Conservation (phyloP, 2,888 invertebrate species). For the Odontocerum albicorne region DNA sequence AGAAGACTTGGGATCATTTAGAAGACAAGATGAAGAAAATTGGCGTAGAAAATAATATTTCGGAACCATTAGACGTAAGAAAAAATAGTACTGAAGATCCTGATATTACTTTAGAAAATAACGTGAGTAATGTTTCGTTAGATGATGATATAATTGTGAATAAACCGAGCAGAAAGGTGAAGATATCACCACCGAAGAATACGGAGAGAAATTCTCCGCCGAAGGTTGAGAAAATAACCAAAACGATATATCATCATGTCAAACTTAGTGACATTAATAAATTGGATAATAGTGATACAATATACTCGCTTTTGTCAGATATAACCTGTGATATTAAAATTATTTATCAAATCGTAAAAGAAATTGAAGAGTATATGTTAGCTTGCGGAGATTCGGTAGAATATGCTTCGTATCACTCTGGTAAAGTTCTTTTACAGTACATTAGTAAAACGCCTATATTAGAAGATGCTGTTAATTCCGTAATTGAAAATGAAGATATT, state of each 20-base stretch:
- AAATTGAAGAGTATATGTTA: constrained; percentile 51
- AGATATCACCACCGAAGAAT: constrained; percentile 14
- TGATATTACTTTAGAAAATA: constrained; percentile 22
- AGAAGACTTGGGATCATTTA: constrained; percentile 58
- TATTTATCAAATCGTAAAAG: constrained; percentile 49
- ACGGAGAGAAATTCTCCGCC: constrained; percentile 6
- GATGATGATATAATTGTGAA: constrained; percentile 48
- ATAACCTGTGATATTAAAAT: constrained; percentile 54
- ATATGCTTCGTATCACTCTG: constrained; percentile 24
- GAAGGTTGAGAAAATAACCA: constrained; percentile 21
- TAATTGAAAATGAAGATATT: constrained; percentile 49
- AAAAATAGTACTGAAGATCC: constrained; percentile 7
- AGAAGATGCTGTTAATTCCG: constrained; percentile 43
- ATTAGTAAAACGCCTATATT: constrained; percentile 44
- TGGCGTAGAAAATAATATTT: constrained; percentile 41
- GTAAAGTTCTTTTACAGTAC: constrained; percentile 44
- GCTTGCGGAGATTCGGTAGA: constrained; percentile 14
- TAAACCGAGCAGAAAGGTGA: constrained; percentile 49
- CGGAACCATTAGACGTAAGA: constrained; percentile 30
- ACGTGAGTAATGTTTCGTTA: constrained; percentile 39
- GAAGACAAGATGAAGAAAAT: constrained; percentile 45
- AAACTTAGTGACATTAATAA: constrained; percentile 30
- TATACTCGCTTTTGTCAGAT: constrained; percentile 46
- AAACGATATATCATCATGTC: constrained; percentile 29
- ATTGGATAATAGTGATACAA: constrained; percentile 39